Base-by-base conservation (phyloP, 2,888 invertebrate genomes). In the Ectobius pallidus region DNA sequence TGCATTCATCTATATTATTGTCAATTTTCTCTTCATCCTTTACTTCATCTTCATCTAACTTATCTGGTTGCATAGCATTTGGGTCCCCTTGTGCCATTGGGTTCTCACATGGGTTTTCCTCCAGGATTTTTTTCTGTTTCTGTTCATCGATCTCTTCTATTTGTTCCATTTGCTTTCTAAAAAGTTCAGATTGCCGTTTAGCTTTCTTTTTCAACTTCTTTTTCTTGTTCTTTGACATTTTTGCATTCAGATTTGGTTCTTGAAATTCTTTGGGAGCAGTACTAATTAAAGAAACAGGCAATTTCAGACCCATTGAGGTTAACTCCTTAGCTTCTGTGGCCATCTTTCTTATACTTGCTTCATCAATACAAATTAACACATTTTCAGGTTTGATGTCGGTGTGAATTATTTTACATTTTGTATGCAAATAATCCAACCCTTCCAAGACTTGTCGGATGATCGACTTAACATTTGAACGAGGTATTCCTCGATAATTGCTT, bases 401-500 rank as follows among this genome's bases (percentile, higher is more conserved):
- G 83, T 95, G 95, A 81, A 95, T 95, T 80, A 95, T 99, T 85
- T 95, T 93, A 87, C 99, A 99, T 86, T 98, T 97, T 75, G 92
- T 90, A 85, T 99, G 99, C 79, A 99, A 89, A 87, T 99, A 99
- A 84, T 97, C 95, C 78, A 99, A 87, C 34, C 97, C 95, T 84
- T 96, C 95, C 46, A 98, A 87, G 71, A 97, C 96, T 89, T 99
- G 99, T 78, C 90, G 89, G 80, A 96, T 97, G 79, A 99, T 99
- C 78, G 91, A 92, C 85, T 95, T 96, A 27, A 99, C 99, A 86
- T 99, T 99, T 80, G 91, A 89, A 75, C 97, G 86, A 71, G 99
- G 98, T 81, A 99, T 97, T 79, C 99, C 99, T 83, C 95, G 92
- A 85, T 99, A 99, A 85, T 97, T 97, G 78, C 97, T 98, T 83